Evolutionary conservation across 2,113 vertebrate genomes (phyloP), one percentile per base, ranked within the genome.

Genomic region (Nibea coibor): DNA sequence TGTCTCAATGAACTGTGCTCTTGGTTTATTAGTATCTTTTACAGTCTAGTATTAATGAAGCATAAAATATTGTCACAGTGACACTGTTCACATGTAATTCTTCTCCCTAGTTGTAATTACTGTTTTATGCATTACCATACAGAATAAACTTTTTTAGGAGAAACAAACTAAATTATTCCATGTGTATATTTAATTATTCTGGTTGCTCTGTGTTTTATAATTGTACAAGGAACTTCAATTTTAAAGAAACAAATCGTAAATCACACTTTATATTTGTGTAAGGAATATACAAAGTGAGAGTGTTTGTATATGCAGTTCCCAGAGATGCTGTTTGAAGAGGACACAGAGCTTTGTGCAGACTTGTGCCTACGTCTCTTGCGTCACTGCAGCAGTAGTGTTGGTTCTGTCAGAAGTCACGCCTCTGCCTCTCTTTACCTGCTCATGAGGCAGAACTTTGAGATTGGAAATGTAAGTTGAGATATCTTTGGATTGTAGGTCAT

Each of bases 401-500:
- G 94, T 39, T 83, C 94, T 3, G 94, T 97, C 64, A 95, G 97
- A 81, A 94, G 93, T 14, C 97, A 98, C 0, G 97, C 97, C 89
- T 97, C 97, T 0, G 97, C 97, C 67, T 98, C 97, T 0, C 97
- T 98, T 66, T 98, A 98, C 93, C 94, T 98, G 57, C 97, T 98
- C 87, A 98, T 98, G 97, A 96, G 97, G 58, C 97, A 98, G 89
- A 98, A 98, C 92, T 98, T 97, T 45, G 97, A 98, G 94, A 98
- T 97, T 0, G 97, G 97, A 87, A 96, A 97, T 10, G 97, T 98
- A 87, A 93, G 97, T 88, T 58, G 2, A 4, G 4, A 39, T 17
- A 1, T 51, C 14, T 69, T 58, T 67, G 19, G 7, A 14, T 53
- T 65, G 9, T 56, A 1, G 4, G 0, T 5, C n/a, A 14, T 35